These are phyloP conservation scores for Apodemia zela DNA, from an alignment of 2,888 invertebrate species.

Conservation along the genomic window DNA sequence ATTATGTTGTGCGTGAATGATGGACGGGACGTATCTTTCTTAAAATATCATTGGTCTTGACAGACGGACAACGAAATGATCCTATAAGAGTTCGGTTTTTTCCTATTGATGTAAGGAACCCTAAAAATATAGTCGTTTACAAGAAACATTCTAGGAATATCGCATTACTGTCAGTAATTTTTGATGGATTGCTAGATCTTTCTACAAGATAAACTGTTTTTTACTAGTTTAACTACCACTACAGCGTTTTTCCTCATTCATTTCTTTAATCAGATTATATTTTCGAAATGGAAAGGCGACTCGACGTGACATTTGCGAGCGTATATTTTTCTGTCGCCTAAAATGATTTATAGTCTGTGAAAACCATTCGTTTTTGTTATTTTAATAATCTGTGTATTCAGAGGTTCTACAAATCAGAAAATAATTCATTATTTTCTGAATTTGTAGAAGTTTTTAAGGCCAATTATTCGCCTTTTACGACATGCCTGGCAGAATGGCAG, in stretches of 20 bases:
- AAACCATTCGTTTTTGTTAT: not conserved
- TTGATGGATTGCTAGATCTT: slow-evolving; percentile 1
- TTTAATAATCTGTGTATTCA: not conserved
- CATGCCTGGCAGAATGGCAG: no score
- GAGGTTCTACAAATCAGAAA: not conserved
- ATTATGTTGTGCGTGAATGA: no score
- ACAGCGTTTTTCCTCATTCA: not conserved
- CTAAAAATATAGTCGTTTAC: no score
- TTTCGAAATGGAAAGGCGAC: not conserved
- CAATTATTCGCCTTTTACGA: no score
- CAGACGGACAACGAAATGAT: no score
- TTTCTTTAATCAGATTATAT: not conserved
- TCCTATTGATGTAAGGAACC: no score
- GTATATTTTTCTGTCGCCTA: not conserved
- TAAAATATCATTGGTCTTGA: no score
- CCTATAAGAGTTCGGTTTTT: no score
- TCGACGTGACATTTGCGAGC: not conserved
- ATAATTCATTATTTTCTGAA: no score
- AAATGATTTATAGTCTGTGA: not conserved
- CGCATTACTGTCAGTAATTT: not conserved
- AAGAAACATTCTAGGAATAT: not conserved
- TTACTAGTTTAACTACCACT: not conserved
- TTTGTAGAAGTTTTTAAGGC: no score
- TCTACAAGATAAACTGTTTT: not conserved
- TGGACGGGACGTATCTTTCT: no score